Evolutionary conservation across 2,113 vertebrate species (phyloP).

Genomic region (Amphiprion percula): DNA sequence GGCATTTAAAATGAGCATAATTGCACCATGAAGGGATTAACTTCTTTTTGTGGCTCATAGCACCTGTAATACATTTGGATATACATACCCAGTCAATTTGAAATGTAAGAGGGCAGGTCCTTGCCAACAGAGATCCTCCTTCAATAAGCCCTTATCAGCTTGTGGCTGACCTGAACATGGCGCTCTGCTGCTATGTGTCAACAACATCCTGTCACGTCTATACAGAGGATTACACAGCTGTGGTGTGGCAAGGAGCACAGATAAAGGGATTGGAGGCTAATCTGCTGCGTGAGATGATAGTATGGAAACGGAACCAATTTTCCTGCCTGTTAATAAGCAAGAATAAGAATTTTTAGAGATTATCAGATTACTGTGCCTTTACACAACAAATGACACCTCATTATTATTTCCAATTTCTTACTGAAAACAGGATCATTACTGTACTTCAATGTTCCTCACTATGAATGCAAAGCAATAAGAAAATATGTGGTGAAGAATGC

Average conservation of each 20-base stretch:
- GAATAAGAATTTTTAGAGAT: not conserved
- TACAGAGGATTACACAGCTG: conserved; percentile 33
- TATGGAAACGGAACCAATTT: conserved; percentile 3
- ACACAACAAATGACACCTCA: not conserved
- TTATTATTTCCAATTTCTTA: no score
- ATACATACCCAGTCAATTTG: not conserved
- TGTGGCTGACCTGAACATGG: not conserved
- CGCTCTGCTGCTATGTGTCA: not conserved
- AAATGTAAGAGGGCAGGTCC: not conserved
- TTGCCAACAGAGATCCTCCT: not conserved
- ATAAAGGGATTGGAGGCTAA: conserved; percentile 32
- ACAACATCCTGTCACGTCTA: conserved; percentile 21
- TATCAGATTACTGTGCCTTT: not conserved
- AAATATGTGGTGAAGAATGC: not conserved
- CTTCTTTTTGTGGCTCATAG: not conserved
- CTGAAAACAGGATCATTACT: no score
- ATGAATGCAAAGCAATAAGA: not conserved
- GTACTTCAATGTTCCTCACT: no score
- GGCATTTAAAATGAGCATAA: not conserved
- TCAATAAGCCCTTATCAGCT: not conserved
- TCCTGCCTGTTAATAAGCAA: not conserved
- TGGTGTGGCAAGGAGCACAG: not conserved
- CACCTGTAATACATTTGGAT: not conserved
- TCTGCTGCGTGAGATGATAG: conserved; percentile 1
- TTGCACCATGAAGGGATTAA: not conserved